These are phyloP conservation scores for Heliconius melpomene DNA, from an alignment of 1,140 invertebrate genomes.

Conservation along the genomic window DNA sequence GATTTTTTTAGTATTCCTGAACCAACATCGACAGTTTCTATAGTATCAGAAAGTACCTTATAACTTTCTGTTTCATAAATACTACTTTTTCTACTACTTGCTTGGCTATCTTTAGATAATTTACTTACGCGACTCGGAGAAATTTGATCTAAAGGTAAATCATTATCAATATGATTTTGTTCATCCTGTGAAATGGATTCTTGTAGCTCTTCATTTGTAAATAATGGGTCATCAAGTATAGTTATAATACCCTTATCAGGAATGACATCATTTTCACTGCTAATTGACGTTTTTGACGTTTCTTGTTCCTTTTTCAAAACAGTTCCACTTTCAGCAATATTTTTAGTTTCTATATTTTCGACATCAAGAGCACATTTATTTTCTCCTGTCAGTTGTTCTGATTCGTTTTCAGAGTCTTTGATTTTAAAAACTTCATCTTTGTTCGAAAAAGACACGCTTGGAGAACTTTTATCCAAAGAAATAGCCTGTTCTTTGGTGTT, in stretches of 20 bases:
- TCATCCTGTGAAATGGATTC: constrained; percentile 55
- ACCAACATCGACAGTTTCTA: constrained; percentile 55
- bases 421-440: constrained; percentile 67
- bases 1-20: constrained; percentile 73
- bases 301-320: constrained; percentile 46
- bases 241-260: constrained; percentile 64
- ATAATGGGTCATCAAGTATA: constrained; percentile 54
- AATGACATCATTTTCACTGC: constrained; percentile 47
- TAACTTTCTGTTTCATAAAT: constrained; percentile 80
- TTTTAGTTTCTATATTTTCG: background rate
- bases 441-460: constrained; percentile 65
- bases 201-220: constrained; percentile 51
- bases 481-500: constrained; percentile 51
- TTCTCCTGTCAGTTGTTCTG: constrained; percentile 46
- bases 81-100: constrained; percentile 67
- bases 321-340: constrained; percentile 17
- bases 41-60: constrained; percentile 71
- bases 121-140: constrained; percentile 56
- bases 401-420: constrained; percentile 49
- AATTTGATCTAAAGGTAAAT: constrained; percentile 49
- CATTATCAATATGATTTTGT: constrained; percentile 53
- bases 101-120: constrained; percentile 64
- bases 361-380: background rate
- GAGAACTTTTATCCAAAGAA: constrained; percentile 55
- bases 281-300: constrained; percentile 45